These are phyloP conservation scores for Alosa sapidissima DNA, from an alignment of 2,797 vertebrate species.

Conservation along the genomic window DNA sequence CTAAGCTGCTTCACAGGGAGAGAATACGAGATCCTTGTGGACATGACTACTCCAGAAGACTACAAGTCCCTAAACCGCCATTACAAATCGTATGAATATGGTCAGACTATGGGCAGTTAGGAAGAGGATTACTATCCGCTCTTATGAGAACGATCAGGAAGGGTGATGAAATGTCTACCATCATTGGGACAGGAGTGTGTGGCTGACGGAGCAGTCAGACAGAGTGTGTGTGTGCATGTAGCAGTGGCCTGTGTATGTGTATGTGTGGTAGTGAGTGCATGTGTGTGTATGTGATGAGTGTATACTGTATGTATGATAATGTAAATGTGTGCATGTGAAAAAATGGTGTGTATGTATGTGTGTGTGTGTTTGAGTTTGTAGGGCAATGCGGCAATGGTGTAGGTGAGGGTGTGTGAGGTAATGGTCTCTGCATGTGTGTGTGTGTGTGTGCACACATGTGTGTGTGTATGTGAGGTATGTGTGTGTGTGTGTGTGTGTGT, in stretches of 20 bases:
- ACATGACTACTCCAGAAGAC: background rate
- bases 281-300: background rate
- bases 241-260: background rate
- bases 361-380: background rate
- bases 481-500: constrained; percentile 47
- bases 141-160: background rate
- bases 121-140: background rate
- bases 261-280: background rate
- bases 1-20: background rate
- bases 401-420: background rate
- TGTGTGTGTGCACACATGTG: background rate
- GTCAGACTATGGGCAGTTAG: background rate
- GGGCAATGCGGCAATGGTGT: background rate
- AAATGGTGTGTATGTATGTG: background rate
- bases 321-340: background rate
- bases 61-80: background rate
- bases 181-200: background rate
- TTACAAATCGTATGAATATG: background rate
- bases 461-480: background rate
- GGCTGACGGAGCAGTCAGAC: background rate
- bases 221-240: background rate
- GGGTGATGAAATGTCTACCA: background rate
- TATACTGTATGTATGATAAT: background rate
- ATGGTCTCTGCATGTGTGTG: background rate
- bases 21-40: background rate